Base-by-base conservation (phyloP, 2,888 invertebrate species). In the Teinopalpus imperialis region DNA sequence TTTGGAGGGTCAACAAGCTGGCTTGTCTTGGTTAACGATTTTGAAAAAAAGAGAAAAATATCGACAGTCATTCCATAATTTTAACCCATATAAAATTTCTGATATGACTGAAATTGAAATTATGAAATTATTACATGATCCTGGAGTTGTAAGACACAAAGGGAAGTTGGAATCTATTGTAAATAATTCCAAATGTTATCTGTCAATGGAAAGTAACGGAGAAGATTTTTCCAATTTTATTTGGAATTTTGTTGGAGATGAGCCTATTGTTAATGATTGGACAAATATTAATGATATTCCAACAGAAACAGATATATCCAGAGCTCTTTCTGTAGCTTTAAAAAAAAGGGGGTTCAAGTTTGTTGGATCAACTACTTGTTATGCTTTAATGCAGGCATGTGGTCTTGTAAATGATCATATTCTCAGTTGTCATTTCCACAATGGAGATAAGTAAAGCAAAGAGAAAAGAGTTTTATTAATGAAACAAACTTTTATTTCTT, bases 371-470 rank as follows among this genome's bases (percentile, higher is more conserved):
- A 86, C 69, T 18, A 80, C 69, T 58, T 85, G 85, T 56, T 86
- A 86, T 63, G 78, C 86, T 27, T 86, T 82, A 55, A 86, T 86
- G 86, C 86, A 87, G 66, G 86, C 86, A 26, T 78, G 85, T 69
- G 87, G 87, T 7, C 64, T 87, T 50, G 74, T 87, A 1, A 75
- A 85, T 66, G 86, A 86, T 51, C 87, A 87, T 53, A 48, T 74
- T 27, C 26, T 46, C 27, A 59, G 53, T 31, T 86, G 86, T 66
- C 42, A 67, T 31, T 63, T 56, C 54, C 49, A 29, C 39, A 34
- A 45, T 20, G 24, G 9, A 40, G 27, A 35, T 24, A 14, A 36
- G 5, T 8, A 2, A 12, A 10, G 7, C 13, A 29, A 10, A 5
- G 7, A 26, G 10, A 10, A 37, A 36, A 36, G 18, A 12, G n/a